phyloP scores from a whole-genome alignment of 2,797 vertebrate species.

The Acipenser ruthenus region DNA sequence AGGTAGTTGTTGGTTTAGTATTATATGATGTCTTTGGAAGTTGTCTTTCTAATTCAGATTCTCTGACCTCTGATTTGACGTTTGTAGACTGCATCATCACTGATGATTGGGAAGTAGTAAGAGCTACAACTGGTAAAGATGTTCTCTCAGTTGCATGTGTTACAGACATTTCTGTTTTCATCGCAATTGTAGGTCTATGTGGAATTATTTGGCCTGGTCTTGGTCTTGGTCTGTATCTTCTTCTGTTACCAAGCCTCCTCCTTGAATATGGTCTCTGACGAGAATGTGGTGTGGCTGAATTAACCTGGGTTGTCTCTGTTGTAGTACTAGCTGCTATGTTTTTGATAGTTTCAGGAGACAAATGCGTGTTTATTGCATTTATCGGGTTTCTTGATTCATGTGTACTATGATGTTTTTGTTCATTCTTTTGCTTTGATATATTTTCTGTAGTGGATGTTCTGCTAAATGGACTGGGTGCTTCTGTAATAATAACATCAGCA shows the following conservation, averaged over 20 bases:
- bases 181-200: constrained; percentile 2
- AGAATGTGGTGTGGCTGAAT: constrained; percentile 14
- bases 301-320: constrained; percentile 15
- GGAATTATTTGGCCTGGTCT: constrained; percentile 43
- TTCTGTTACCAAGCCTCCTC: constrained; percentile 54
- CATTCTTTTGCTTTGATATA: constrained; percentile 19
- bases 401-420: constrained; percentile 18
- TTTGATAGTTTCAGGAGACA: constrained; percentile 1
- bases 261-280: constrained; percentile 37
- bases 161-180: constrained; percentile 22
- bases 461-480: constrained; percentile 8
- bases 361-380: too few species aligned
- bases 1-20: constrained; percentile 17
- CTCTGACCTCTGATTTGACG: too few species aligned
- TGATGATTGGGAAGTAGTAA: constrained; percentile 29
- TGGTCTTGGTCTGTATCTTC: constrained; percentile 53
- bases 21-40: too few species aligned
- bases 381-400: constrained; percentile 11
- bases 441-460: constrained; percentile 1
- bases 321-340: background rate
- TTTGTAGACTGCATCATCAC: constrained; percentile 15
- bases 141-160: constrained; percentile 9
- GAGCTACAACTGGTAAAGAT: constrained; percentile 15
- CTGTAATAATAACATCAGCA: constrained; percentile 21
- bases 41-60: too few species aligned